Evolutionary conservation across 2,888 invertebrate species (phyloP).

Genomic region (Trachelus tabidus): DNA sequence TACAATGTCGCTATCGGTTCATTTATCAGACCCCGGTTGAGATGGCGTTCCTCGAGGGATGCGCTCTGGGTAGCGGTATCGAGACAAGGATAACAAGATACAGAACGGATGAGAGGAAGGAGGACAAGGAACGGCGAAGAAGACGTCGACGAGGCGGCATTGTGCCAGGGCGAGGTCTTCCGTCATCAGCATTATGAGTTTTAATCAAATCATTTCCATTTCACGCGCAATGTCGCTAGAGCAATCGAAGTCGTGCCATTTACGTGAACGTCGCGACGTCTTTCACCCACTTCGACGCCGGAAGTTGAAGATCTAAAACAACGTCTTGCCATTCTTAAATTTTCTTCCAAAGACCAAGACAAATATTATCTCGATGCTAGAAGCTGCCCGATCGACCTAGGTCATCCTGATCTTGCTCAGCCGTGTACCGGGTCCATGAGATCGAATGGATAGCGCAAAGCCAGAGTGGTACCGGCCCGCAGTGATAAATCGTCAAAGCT

Average conservation of each 20-base stretch:
- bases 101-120: neutral
- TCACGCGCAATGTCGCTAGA: neutral
- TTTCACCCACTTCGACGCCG: neutral
- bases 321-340: neutral
- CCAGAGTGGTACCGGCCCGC: neutral
- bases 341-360: neutral
- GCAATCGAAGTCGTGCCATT: neutral
- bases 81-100: neutral
- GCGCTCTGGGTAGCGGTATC: conserved; percentile 16
- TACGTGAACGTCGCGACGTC: neutral
- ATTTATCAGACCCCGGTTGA: conserved; percentile 60
- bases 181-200: conserved; percentile 56
- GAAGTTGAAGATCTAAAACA: neutral
- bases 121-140: conserved; percentile 23
- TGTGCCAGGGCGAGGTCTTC: conserved; percentile 48
- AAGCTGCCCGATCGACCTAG: neutral
- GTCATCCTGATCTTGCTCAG: neutral
- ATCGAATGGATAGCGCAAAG: neutral
- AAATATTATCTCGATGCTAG: neutral
- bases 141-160: conserved; percentile 38
- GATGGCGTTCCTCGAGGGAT: conserved; percentile 19
- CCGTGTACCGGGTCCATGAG: neutral
- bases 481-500: neutral
- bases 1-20: conserved; percentile 63
- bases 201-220: conserved; percentile 60